Base-by-base conservation (phyloP, 1,140 invertebrate species). In the Aporrectodea caliginosa region DNA sequence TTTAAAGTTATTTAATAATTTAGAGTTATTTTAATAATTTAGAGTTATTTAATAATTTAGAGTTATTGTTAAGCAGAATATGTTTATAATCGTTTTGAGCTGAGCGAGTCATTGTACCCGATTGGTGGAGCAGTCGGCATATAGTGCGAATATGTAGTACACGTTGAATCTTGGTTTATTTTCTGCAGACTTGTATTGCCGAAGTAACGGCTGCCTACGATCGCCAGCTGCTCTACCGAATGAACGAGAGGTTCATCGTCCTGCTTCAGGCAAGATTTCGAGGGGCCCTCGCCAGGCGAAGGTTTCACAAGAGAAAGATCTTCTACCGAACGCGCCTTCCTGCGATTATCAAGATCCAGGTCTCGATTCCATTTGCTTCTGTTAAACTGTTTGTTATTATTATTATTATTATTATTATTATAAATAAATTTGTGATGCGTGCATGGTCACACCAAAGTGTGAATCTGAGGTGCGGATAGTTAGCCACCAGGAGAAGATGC, bases 261-360 rank as follows among this genome's bases (percentile, higher is more conserved):
- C 89, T 84, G 84, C 87, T 93, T 30, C 93, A 94, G 88, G 91
- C 92, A 27, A 84, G 87, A 34, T 88, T 90, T 79, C 89, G 91
- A 82, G 93, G 93, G 69, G 92, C 90, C 86, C 84, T 93, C 32
- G 82, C 90, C 0, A 90, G 93, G 69, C 89, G 90, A 85, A 85
- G 83, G 68, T 85, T 92, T 73, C 87, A 84, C 2, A 85, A 90
- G 1, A 89, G 89, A 83, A 84, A 89, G 30, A 82, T 87, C 73
- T 89, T 89, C 82, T 91, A 91, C 78, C 85, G 89, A 75, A 84
- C 88, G 35, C 91, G 92, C 84, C 82, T 89, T 32, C 82, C 88
- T 16, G 88, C 90, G 83, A 88, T 92, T 35, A 84, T 92, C 1
- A 89, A 86, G 80, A 92, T 93, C 83, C 89, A 90, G 86, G 88